Evolutionary conservation across 2,797 vertebrate genomes (phyloP), one percentile per base, ranked within the genome.

Genomic region (Agapornis canus): DNA sequence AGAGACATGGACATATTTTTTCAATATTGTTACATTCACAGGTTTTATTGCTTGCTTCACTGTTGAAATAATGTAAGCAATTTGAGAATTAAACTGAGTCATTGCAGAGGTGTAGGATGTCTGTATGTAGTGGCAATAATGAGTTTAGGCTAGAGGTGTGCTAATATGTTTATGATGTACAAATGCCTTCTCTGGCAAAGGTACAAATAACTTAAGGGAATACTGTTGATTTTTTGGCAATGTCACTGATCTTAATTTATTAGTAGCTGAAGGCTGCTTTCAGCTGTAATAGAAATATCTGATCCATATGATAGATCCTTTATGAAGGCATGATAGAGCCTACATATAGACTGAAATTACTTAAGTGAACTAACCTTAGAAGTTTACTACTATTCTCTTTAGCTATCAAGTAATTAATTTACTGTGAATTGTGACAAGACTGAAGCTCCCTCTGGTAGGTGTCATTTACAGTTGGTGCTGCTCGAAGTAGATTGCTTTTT

Each of bases 161-260:
- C 11, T 52, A 23, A 10, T 52, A 37, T 14, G 3, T 56, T 66
- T 5, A 17, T 51, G 59, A 35, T 49, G 48, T 70, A 39, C 45
- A 84, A 68, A 17, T 43, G 31, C 10, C 5, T 65, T 85, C 32
- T 89, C 42, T 91, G 48, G 29, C 54, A 66, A 63, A 73, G n/a
- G 11, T 52, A 64, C 29, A 66, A 49, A 77, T 73, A 65, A 35
- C 32, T 66, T 52, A 31, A 26, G 51, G 21, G 22, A 83, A 19
- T 0, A 0, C 37, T 89, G 43, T 12, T 76, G 14, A 17, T 31
- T 39, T 48, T 48, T 82, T 83, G 5, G 5, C 27, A 35, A 0
- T 51, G 45, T 57, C 19, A 11, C 45, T 39, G 37, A 52, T 78
- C 37, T 90, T 60, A 43, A 64, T 66, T 83, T 81, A 37, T 29